Conservation (phyloP, 2,888 invertebrate species). For the Drosophila kanekoi region DNA sequence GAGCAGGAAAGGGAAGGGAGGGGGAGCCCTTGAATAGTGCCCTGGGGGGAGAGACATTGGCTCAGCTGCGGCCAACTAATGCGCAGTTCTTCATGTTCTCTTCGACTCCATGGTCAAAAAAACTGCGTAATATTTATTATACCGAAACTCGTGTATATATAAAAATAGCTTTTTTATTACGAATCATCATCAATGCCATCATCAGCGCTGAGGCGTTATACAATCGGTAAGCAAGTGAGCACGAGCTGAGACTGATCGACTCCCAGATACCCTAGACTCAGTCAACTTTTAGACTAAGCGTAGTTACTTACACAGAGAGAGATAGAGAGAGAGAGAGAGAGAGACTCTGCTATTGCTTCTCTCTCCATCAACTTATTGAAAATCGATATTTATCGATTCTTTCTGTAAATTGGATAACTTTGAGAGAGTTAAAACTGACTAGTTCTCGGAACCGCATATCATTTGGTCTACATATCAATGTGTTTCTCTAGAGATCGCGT, state of each 20-base stretch:
- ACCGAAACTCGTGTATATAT: slow-evolving; percentile 10
- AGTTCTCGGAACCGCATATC: too few relatives aligned
- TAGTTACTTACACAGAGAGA: too few relatives aligned
- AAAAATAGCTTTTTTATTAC: slow-evolving; percentile 73
- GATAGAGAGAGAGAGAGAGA: too few relatives aligned
- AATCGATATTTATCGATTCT: too few relatives aligned
- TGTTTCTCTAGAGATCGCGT: too few relatives aligned
- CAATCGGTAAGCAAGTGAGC: slow-evolving; percentile 17
- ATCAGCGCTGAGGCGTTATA: slow-evolving; percentile 32
- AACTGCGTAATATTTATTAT: slow-evolving; percentile 46
- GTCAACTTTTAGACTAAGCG: too few relatives aligned
- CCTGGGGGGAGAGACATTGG: slow-evolving; percentile 39
- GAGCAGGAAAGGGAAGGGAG: neutral
- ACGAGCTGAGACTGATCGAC: neutral
- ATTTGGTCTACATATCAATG: too few relatives aligned
- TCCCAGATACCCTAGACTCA: neutral
- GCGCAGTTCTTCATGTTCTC: slow-evolving; percentile 22
- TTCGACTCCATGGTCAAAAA: slow-evolving; percentile 20
- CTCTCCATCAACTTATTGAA: too few relatives aligned
- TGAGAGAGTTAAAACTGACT: too few relatives aligned
- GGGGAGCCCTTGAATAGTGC: slow-evolving; percentile 19
- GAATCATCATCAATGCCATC: slow-evolving; percentile 44
- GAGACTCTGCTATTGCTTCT: too few relatives aligned
- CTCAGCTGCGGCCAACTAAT: slow-evolving; percentile 7
- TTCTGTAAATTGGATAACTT: too few relatives aligned